A percentile compares a stretch with the other conserved stretches of the same genome.
Conservation (phyloP, 2,797 vertebrate genomes). For the Decapterus maruadsi region DNA sequence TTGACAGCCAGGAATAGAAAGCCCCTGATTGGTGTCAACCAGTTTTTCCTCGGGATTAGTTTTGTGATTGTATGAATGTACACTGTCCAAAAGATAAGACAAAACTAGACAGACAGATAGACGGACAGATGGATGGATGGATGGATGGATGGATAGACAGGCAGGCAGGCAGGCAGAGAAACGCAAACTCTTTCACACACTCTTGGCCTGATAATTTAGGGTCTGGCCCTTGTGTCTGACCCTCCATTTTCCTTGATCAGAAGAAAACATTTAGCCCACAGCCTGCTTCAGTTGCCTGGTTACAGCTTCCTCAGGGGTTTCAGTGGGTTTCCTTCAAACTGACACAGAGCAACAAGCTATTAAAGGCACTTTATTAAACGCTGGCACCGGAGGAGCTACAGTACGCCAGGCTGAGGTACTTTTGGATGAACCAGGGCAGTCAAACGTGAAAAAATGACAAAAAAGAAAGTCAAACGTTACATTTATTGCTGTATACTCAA, state of each 20-base stretch:
- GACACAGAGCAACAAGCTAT: slow-evolving; percentile 52
- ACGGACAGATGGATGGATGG: neutral
- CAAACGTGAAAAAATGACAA: neutral
- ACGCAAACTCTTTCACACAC: no score
- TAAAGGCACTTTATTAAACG: slow-evolving; percentile 62
- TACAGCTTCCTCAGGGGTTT: slow-evolving; percentile 67
- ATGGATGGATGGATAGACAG: neutral
- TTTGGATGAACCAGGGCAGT: slow-evolving; percentile 4
- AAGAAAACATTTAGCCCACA: slow-evolving; percentile 30
- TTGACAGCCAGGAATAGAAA: slow-evolving; percentile 50
- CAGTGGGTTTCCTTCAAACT: slow-evolving; percentile 52
- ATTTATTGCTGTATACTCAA: slow-evolving; percentile 10
- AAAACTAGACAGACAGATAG: neutral
- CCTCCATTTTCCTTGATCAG: slow-evolving; percentile 56
- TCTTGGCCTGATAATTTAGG: slow-evolving; percentile 29
- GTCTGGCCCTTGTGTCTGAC: slow-evolving; percentile 47
- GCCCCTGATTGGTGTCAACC: slow-evolving; percentile 30
- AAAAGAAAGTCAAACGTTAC: neutral
- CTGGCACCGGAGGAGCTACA: slow-evolving; percentile 19
- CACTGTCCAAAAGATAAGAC: neutral
- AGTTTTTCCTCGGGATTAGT: slow-evolving; percentile 32
- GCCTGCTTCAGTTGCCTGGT: slow-evolving; percentile 70
- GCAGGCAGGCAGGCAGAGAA: slow-evolving; percentile 5
- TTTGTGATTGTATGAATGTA: slow-evolving; percentile 25
- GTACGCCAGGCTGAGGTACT: neutral